phyloP scores from a whole-genome alignment of 2,888 invertebrate species.

The Seladonia tumulorum region DNA sequence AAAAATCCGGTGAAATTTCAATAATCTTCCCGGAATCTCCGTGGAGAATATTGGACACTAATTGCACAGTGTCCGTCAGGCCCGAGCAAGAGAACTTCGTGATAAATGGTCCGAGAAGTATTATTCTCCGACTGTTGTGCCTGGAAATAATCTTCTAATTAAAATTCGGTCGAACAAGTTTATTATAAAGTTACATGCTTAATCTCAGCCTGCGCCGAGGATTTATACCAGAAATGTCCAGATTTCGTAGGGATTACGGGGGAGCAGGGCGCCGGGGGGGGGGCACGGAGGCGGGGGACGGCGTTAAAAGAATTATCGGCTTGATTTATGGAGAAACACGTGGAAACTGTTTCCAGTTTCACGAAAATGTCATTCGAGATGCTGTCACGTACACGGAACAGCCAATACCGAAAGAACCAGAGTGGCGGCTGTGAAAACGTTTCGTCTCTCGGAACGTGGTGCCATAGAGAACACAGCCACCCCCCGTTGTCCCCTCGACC shows the following conservation, averaged over 20 bases:
- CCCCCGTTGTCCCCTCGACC: too few species aligned
- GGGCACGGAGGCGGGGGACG: not conserved
- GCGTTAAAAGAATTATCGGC: slow-evolving; percentile 55
- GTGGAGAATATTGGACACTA: not conserved
- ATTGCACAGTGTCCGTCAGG: not conserved
- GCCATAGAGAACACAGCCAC: not conserved
- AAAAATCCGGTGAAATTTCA: not conserved
- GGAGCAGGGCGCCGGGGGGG: not conserved
- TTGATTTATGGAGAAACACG: slow-evolving; percentile 47
- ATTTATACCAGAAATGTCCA: not conserved
- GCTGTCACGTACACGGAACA: slow-evolving; percentile 25
- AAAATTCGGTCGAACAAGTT: slow-evolving; percentile 1
- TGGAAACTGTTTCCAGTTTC: slow-evolving; percentile 3
- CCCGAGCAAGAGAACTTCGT: not conserved
- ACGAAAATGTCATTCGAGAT: slow-evolving; percentile 45
- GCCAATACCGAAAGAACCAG: slow-evolving; percentile 7
- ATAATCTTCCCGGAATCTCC: not conserved
- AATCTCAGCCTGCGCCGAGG: not conserved
- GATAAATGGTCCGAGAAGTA: not conserved
- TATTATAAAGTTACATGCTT: slow-evolving; percentile 1
- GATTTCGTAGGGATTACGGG: not conserved
- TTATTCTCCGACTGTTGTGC: not conserved
- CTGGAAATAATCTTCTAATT: not conserved
- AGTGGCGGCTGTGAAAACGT: slow-evolving; percentile 6
- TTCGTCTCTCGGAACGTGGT: not conserved